Evolutionary conservation across 2,888 invertebrate species (phyloP).

Genomic region (Cataglyphis livida): DNA sequence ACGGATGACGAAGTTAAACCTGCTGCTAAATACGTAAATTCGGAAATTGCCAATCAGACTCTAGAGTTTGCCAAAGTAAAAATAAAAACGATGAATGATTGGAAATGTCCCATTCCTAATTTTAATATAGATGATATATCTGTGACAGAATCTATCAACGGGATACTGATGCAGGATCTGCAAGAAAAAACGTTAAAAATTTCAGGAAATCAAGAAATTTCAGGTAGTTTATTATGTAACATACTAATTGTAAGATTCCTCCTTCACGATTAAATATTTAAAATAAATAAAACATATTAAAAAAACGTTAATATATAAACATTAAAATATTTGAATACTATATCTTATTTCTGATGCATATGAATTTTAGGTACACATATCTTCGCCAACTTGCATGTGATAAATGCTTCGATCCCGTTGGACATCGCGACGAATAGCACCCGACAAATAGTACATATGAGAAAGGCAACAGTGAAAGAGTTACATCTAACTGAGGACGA

Average conservation of each 20-base stretch:
- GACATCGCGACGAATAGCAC: conserved; percentile 67
- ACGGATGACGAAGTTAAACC: conserved; percentile 49
- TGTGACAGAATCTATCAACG: conserved; percentile 86
- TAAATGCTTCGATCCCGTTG: conserved; percentile 62
- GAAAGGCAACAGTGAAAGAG: conserved; percentile 65
- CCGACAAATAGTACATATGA: conserved; percentile 60
- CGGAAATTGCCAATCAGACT: conserved; percentile 65
- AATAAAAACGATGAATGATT: conserved; percentile 72
- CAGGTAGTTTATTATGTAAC: conserved; percentile 73
- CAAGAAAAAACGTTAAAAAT: conserved; percentile 86
- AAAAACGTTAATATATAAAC: no score
- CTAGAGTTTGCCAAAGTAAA: conserved; percentile 78
- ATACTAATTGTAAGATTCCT: not conserved
- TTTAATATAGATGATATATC: conserved; percentile 85
- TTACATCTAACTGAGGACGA: conserved; percentile 69
- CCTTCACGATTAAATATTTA: not conserved
- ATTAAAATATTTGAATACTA: not conserved
- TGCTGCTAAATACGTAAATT: conserved; percentile 62
- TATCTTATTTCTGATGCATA: not conserved
- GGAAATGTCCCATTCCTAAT: conserved; percentile 76
- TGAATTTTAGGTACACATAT: conserved; percentile 66
- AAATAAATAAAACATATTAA: no score
- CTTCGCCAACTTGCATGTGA: conserved; percentile 63
- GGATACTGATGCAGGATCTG: conserved; percentile 85
- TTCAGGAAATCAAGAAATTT: conserved; percentile 86